Conservation (phyloP, 2,113 vertebrate species). For the Hippocampus barbouri region DNA sequence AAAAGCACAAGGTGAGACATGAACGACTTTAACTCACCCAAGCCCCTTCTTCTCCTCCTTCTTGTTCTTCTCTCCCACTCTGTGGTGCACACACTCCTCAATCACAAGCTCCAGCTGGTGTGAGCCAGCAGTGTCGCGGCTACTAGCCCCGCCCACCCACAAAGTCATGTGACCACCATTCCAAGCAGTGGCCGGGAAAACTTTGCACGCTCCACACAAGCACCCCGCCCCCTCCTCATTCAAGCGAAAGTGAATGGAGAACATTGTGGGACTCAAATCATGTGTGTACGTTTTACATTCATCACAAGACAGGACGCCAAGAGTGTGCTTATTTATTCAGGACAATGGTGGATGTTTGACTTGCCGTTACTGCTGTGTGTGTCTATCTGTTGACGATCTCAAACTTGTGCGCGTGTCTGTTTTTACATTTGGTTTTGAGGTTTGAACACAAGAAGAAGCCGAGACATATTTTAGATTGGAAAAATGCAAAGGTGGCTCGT, state of each 20-base stretch:
- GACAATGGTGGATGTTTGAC: slow-evolving; percentile 12
- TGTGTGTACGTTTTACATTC: slow-evolving; percentile 10
- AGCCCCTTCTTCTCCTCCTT: slow-evolving; percentile 63
- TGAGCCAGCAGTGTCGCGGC: slow-evolving; percentile 42
- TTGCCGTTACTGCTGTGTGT: slow-evolving; percentile 1
- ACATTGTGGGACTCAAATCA: slow-evolving; percentile 35
- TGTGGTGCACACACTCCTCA: slow-evolving; percentile 50
- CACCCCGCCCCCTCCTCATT: slow-evolving; percentile 69
- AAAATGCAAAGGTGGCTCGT: too few species aligned
- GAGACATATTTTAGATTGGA: neutral
- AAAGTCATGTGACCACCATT: slow-evolving; percentile 63
- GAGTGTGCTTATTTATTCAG: slow-evolving; percentile 17
- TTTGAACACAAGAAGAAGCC: neutral
- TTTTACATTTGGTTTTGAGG: neutral
- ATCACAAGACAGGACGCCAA: slow-evolving; percentile 5
- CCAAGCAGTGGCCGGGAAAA: slow-evolving; percentile 57
- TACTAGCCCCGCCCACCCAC: slow-evolving; percentile 47
- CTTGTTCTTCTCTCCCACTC: slow-evolving; percentile 53
- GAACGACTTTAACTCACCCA: slow-evolving; percentile 58
- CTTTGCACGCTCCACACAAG: slow-evolving; percentile 16
- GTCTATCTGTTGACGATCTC: slow-evolving; percentile 40
- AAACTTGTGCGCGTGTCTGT: slow-evolving; percentile 5
- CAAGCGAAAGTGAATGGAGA: slow-evolving; percentile 60
- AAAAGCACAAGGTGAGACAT: slow-evolving; percentile 29
- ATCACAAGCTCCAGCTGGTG: slow-evolving; percentile 71